phyloP scores from a whole-genome alignment of 2,888 invertebrate species.

The Eucriotettix oculatus region DNA sequence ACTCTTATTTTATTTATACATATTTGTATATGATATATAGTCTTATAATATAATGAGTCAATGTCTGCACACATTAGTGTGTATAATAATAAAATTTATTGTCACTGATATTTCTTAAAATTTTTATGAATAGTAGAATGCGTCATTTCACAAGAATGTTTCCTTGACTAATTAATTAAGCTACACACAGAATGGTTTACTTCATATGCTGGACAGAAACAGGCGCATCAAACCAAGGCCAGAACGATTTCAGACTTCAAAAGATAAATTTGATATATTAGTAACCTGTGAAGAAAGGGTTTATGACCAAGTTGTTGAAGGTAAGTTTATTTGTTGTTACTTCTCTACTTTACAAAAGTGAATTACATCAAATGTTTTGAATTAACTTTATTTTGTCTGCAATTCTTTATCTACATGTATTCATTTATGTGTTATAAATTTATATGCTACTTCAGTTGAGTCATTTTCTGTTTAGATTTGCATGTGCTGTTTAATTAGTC shows the following conservation, averaged over 20 bases:
- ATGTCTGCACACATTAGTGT: not conserved
- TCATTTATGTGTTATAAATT: too few species aligned
- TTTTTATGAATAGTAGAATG: too few species aligned
- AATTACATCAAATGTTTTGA: too few species aligned
- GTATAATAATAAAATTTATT: too few species aligned
- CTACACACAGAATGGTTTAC: conserved; percentile 94
- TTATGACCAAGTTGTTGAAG: conserved; percentile 94
- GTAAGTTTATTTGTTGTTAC: conserved; percentile 27
- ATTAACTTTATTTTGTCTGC: too few species aligned
- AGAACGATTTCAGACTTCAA: conserved; percentile 81
- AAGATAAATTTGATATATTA: conserved; percentile 85
- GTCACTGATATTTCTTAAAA: too few species aligned
- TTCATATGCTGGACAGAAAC: conserved; percentile 97
- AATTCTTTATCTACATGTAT: too few species aligned
- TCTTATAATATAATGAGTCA: not conserved
- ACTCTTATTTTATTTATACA: too few species aligned
- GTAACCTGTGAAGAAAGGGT: conserved; percentile 97
- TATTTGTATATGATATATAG: not conserved
- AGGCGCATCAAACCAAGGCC: conserved; percentile 85
- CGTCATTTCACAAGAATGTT: not conserved
- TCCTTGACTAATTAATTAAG: conserved; percentile 22
- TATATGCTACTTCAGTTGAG: too few species aligned
- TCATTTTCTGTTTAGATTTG: too few species aligned
- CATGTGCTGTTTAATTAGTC: too few species aligned
- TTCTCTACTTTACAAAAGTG: too few species aligned